Conservation (phyloP, 2,797 vertebrate genomes). For the Acrocephalus scirpaceus region DNA sequence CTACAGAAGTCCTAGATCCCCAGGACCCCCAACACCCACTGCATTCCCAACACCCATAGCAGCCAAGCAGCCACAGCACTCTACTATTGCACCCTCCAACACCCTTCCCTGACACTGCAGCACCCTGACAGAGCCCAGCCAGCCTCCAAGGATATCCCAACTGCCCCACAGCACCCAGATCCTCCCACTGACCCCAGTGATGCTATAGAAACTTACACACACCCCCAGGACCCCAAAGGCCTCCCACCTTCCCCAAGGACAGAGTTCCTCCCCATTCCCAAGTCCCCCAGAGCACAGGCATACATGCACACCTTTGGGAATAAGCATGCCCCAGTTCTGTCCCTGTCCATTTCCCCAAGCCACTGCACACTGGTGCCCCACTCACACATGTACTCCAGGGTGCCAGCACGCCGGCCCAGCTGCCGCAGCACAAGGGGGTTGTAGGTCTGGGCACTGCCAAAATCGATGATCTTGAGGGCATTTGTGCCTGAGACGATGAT, state of each 20-base stretch:
- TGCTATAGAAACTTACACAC: not conserved
- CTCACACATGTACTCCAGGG: conserved; percentile 96
- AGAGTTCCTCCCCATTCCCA: not conserved
- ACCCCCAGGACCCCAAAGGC: not conserved
- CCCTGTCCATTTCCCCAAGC: not conserved
- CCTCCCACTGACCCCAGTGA: not conserved
- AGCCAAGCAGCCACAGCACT: not conserved
- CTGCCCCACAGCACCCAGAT: not conserved
- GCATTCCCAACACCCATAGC: not conserved
- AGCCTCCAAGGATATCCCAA: not conserved
- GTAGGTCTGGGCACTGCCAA: conserved; percentile 92
- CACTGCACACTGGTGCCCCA: not conserved
- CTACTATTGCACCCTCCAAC: not conserved
- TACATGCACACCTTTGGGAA: not conserved
- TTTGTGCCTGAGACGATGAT: conserved; percentile 90
- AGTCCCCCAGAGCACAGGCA: not conserved
- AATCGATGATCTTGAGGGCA: conserved; percentile 94
- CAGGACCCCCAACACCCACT: not conserved
- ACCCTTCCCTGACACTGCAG: not conserved
- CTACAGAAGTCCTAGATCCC: not conserved
- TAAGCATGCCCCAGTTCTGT: not conserved
- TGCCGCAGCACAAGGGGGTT: conserved; percentile 92
- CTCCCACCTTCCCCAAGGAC: not conserved
- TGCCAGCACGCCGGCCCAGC: conserved; percentile 88
- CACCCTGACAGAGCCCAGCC: not conserved